Evolutionary conservation across 1,140 invertebrate genomes (phyloP), one percentile per base, ranked within the genome.

Genomic region (Drosophila rufa): DNA sequence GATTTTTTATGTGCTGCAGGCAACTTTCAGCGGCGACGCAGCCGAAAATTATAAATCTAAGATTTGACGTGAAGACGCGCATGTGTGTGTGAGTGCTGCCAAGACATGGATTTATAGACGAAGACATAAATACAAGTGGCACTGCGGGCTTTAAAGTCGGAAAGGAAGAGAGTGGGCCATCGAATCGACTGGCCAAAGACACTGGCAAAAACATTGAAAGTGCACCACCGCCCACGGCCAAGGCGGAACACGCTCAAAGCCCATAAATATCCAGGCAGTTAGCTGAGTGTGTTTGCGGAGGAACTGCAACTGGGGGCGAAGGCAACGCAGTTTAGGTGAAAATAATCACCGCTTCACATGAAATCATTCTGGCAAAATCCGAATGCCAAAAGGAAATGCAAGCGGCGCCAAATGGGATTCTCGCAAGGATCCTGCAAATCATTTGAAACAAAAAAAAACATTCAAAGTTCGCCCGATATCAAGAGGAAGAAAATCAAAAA

Each of bases 341-440:
- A 92, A 91, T 92, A 92, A 92, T 92, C 90, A 86, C 90, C 82
- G 78, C 80, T 92, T 92, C 90, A 92, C 90, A 92, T 92, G 90
- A 92, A 92, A 92, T 92, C 90, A 92, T 92, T 92, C 82, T 82
- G 77, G 82, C 57, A 67, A 74, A 66, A 83, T 68, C 65, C 68
- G 65, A 84, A 78, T 89, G 80, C 82, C 73, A 83, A 66, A 45
- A 69, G 83, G 62, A 70, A 84, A 81, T 87, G 82, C 73, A 83
- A 74, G 73, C 75, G 71, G 66, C 71, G 71, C 71, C 76, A 82
- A 76, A 55, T 45, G 42, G 58, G 50, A 67, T 62, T 59, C 50
- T 50, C 19, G 46, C 65, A 57, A 58, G 59, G 64, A 60, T 45
- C 47, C 38, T 33, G 33, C 53, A 42, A 68, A 55, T 55, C 67